phyloP scores from a whole-genome alignment of 2,888 invertebrate species.

The Slavum lentiscoides region DNA sequence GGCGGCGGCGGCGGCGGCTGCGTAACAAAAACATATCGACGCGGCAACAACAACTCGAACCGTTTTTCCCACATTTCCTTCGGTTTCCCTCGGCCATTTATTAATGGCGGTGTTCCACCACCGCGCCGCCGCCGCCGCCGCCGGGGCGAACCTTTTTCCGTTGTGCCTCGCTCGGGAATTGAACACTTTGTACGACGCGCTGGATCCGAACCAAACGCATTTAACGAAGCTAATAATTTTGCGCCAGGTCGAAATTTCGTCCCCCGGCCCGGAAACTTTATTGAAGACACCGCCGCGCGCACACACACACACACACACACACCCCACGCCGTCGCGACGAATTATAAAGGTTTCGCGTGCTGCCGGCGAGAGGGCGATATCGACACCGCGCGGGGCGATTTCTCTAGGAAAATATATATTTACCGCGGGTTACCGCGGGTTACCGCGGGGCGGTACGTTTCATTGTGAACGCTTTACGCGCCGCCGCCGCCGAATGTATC shows the following conservation, averaged over 20 bases:
- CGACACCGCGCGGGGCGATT: conserved; percentile 12
- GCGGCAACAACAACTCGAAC: conserved; percentile 29
- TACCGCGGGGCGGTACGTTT: too few relatives aligned
- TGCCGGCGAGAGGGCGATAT: too few relatives aligned
- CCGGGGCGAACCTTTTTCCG: too few relatives aligned
- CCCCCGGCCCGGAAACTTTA: conserved; percentile 44
- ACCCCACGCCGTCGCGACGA: conserved; percentile 10
- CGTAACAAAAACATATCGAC: conserved; percentile 37
- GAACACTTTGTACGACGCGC: conserved; percentile 1
- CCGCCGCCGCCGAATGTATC: too few relatives aligned
- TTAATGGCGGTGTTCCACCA: too few relatives aligned
- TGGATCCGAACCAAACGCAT: conserved; percentile 46
- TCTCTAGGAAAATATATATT: conserved; percentile 18
- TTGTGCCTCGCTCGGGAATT: conserved; percentile 46
- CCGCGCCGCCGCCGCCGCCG: too few relatives aligned
- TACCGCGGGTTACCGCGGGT: too few relatives aligned
- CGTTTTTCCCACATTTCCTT: conserved; percentile 41
- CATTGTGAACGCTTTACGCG: too few relatives aligned
- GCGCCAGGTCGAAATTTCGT: conserved; percentile 34
- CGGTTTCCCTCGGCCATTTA: conserved; percentile 35
- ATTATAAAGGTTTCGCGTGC: conserved; percentile 30
- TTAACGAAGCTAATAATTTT: conserved; percentile 50
- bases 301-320: too few relatives aligned
- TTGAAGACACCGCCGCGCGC: conserved; percentile 30
- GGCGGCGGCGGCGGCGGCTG: too few relatives aligned